These are phyloP conservation scores for Asbolus verrucosus DNA, from an alignment of 1,140 invertebrate genomes.

Conservation along the genomic window DNA sequence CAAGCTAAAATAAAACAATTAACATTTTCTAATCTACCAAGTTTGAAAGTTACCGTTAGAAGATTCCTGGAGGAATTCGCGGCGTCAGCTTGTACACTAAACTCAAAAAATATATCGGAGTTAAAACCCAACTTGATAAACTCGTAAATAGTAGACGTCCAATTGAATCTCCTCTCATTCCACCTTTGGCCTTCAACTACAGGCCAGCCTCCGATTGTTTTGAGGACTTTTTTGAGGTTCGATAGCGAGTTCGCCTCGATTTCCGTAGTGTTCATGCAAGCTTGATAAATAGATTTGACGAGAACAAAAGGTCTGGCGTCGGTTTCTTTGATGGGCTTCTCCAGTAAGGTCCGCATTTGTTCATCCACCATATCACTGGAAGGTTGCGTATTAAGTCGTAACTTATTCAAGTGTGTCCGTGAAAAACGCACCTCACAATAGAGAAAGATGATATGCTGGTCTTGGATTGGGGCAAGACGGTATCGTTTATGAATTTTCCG, in stretches of 20 bases:
- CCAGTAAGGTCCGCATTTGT: conserved; percentile 11
- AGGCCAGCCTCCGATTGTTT: conserved; percentile 72
- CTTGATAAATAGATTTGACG: conserved; percentile 48
- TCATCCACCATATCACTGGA: conserved; percentile 23
- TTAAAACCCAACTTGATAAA: conserved; percentile 82
- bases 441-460: conserved; percentile 22
- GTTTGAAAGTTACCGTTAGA: conserved; percentile 10
- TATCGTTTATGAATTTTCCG: conserved; percentile 69
- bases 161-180: conserved; percentile 75
- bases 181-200: conserved; percentile 66
- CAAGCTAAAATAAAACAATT: conserved; percentile 73
- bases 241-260: conserved; percentile 63
- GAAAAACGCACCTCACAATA: conserved; percentile 12
- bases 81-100: conserved; percentile 86
- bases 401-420: conserved; percentile 10
- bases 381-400: conserved; percentile 12
- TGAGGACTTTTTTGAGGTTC: conserved; percentile 65
- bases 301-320: conserved; percentile 24
- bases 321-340: conserved; percentile 20
- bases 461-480: conserved; percentile 41
- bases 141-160: conserved; percentile 82
- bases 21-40: not conserved
- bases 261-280: conserved; percentile 46
- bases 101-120: conserved; percentile 89
- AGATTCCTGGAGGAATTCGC: conserved; percentile 78